These are phyloP conservation scores for Ypsolopha scabrella DNA, from an alignment of 2,888 invertebrate species.

Conservation along the genomic window DNA sequence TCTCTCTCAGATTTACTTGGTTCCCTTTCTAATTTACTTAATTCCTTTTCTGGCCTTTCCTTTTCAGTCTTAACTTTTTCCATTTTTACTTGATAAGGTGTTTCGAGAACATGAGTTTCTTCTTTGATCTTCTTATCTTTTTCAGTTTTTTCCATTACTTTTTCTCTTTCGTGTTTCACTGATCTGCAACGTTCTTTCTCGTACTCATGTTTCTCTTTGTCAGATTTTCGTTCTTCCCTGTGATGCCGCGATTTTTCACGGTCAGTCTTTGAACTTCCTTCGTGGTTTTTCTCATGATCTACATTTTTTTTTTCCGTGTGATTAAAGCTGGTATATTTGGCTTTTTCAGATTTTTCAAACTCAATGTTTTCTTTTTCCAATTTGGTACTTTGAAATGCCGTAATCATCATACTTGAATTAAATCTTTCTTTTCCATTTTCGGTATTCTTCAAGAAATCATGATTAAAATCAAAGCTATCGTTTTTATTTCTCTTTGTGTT, in stretches of 20 bases:
- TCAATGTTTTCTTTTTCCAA: constrained; percentile 59
- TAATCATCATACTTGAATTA: constrained; percentile 22
- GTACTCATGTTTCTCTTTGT: constrained; percentile 35
- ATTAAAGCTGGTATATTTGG: constrained; percentile 30
- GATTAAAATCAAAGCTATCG: constrained; percentile 13
- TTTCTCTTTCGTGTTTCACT: constrained; percentile 37
- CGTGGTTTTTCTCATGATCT: constrained; percentile 45
- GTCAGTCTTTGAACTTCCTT: constrained; percentile 47
- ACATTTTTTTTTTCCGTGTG: constrained; percentile 22
- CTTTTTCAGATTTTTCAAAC: constrained; percentile 49
- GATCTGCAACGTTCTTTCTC: constrained; percentile 20
- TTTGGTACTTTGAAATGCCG: constrained; percentile 29
- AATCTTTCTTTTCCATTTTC: constrained; percentile 36
- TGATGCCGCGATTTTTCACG: constrained; percentile 43
- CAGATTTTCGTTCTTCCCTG: constrained; percentile 31
- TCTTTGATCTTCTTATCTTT: constrained; percentile 38
- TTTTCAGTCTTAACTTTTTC: constrained; percentile 31
- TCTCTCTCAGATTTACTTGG: constrained; percentile 28
- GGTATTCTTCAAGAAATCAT: constrained; percentile 22
- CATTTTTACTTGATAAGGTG: constrained; percentile 25
- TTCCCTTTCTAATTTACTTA: background rate
- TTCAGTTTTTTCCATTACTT: constrained; percentile 38
- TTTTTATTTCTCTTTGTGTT: constrained; percentile 17
- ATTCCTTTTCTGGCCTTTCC: constrained; percentile 14
- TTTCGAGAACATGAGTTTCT: constrained; percentile 17